phyloP scores from a whole-genome alignment of 2,888 invertebrate species.

The Deilephila elpenor region DNA sequence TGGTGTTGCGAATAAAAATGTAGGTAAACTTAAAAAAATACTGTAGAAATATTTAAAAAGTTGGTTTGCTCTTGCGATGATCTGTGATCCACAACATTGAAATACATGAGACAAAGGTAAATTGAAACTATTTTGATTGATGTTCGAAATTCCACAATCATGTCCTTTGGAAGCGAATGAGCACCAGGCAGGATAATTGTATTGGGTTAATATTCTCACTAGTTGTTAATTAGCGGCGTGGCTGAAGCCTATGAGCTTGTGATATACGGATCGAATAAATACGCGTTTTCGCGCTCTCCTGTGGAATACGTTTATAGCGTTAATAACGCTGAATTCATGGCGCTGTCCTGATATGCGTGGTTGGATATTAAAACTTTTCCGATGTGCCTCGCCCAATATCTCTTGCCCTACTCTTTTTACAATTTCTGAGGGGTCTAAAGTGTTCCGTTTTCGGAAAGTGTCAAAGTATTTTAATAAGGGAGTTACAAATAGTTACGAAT shows the following conservation, averaged over 20 bases:
- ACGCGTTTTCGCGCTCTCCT: background rate
- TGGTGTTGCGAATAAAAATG: background rate
- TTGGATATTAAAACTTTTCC: constrained; percentile 22
- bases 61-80: background rate
- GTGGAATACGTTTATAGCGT: constrained; percentile 2
- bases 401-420: background rate
- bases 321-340: constrained; percentile 19
- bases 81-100: background rate
- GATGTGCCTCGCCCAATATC: constrained; percentile 7
- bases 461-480: background rate
- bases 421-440: background rate
- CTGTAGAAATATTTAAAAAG: background rate
- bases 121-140: background rate
- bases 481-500: background rate
- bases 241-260: constrained; percentile 2
- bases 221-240: constrained; percentile 39
- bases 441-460: background rate
- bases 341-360: background rate
- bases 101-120: background rate
- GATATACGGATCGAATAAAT: constrained; percentile 6
- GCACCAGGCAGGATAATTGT: background rate
- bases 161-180: background rate
- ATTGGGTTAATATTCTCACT: constrained; percentile 9
- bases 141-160: background rate
- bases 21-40: too few species aligned